These are phyloP conservation scores for Meandrina meandrites DNA, from an alignment of 92 coral and sea anemone species.

Conservation along the genomic window DNA sequence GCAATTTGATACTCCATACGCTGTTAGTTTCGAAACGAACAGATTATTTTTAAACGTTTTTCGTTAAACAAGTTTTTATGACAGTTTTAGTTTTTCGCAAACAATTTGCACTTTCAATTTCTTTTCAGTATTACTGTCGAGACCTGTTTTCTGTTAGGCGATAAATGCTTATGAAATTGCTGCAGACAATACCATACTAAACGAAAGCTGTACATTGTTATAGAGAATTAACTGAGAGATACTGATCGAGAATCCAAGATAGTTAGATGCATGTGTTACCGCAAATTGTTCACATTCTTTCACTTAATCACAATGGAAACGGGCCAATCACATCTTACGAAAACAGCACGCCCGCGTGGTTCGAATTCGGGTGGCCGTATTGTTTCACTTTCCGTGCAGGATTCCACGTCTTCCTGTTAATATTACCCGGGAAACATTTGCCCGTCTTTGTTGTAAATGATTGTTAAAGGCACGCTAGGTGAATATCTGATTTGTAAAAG, in stretches of 20 bases:
- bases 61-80: background rate
- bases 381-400: conserved; percentile 1
- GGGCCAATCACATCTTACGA: background rate
- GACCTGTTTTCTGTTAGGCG: background rate
- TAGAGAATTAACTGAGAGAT: background rate
- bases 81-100: background rate
- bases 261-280: background rate
- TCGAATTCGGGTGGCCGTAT: conserved; percentile 25
- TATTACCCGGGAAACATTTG: conserved; percentile 4
- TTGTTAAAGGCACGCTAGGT: conserved; percentile 7
- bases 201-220: background rate
- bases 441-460: conserved; percentile 10
- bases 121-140: no score
- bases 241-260: background rate
- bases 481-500: background rate
- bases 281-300: background rate
- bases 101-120: background rate
- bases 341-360: conserved; percentile 19
- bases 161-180: background rate
- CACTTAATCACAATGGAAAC: background rate
- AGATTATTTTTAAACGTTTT: background rate
- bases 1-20: conserved; percentile 10
- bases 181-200: background rate
- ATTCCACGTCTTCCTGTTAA: conserved; percentile 31
- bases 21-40: background rate